Conservation (phyloP, 1,140 invertebrate species). For the Drosophila malerkotliana region DNA sequence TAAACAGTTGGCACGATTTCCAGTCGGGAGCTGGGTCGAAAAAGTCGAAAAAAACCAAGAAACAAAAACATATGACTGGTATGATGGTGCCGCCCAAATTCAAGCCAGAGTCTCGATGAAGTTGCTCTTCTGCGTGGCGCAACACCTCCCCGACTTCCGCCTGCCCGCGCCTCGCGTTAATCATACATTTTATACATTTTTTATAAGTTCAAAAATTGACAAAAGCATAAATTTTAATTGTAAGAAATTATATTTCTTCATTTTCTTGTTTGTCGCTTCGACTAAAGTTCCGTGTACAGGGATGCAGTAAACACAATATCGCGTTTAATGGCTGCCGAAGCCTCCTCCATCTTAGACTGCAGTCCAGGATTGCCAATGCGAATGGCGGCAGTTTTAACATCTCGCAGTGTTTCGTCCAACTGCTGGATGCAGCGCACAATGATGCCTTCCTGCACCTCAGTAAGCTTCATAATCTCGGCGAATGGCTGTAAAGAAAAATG, state of each 20-base stretch:
- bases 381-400: constrained; percentile 96
- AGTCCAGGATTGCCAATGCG: constrained; percentile 96
- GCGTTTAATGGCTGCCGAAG: constrained; percentile 95
- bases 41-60: constrained; percentile 89
- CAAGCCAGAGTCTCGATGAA: constrained; percentile 96
- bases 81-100: constrained; percentile 97
- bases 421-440: constrained; percentile 99
- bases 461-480: constrained; percentile 95
- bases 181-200: constrained; percentile 63
- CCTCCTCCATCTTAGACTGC: constrained; percentile 97
- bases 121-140: constrained; percentile 23
- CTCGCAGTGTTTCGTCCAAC: constrained; percentile 95
- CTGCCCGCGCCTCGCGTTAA: constrained; percentile 28
- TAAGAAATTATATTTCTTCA: constrained; percentile 46
- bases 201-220: constrained; percentile 70
- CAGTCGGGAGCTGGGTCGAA: constrained; percentile 88
- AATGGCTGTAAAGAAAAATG: constrained; percentile 87
- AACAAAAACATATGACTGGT: constrained; percentile 87
- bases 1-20: constrained; percentile 98
- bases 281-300: constrained; percentile 91
- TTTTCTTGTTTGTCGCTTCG: not conserved
- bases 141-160: constrained; percentile 9
- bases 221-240: constrained; percentile 63
- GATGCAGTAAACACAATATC: constrained; percentile 99
- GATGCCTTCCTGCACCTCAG: constrained; percentile 98